phyloP scores from a whole-genome alignment of 1,140 invertebrate species.

The Drosophila parvula region DNA sequence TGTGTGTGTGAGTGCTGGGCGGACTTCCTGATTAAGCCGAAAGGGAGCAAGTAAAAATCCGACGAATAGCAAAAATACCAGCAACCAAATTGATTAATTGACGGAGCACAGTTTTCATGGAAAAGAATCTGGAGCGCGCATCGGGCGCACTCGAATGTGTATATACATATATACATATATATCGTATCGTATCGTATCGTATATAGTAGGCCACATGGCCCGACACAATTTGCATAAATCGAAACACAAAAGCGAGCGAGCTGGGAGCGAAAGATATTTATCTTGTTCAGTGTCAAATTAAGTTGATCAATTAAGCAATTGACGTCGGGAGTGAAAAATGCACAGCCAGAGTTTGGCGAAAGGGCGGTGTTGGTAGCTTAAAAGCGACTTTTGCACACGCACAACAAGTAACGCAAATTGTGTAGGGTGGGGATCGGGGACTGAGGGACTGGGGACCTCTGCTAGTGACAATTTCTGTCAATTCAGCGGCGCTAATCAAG shows the following conservation, averaged over 20 bases:
- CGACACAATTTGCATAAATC: slow-evolving; percentile 77
- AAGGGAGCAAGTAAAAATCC: slow-evolving; percentile 40
- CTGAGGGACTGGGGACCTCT: background rate
- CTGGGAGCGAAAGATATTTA: slow-evolving; percentile 77
- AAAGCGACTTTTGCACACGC: slow-evolving; percentile 45
- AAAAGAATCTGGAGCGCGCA: slow-evolving; percentile 69
- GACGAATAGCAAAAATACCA: slow-evolving; percentile 64
- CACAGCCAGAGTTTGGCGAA: slow-evolving; percentile 38
- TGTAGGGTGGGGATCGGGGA: slow-evolving; percentile 6
- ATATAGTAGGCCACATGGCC: slow-evolving; percentile 64
- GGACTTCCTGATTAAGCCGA: slow-evolving; percentile 79
- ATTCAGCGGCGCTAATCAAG: slow-evolving; percentile 81
- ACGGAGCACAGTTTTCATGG: slow-evolving; percentile 72
- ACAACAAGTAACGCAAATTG: slow-evolving; percentile 77
- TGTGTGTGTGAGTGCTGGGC: slow-evolving; percentile 27
- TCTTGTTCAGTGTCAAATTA: slow-evolving; percentile 81
- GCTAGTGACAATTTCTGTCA: slow-evolving; percentile 78
- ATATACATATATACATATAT: slow-evolving; percentile 11
- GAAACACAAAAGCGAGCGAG: slow-evolving; percentile 72
- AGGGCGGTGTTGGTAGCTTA: slow-evolving; percentile 7
- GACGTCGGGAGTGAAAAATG: slow-evolving; percentile 57
- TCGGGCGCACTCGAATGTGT: slow-evolving; percentile 16
- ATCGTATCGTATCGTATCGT: no score
- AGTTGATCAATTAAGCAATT: slow-evolving; percentile 84
- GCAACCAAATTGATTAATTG: slow-evolving; percentile 76